Conservation (phyloP, 2,113 vertebrate genomes). For the Charina bottae region DNA sequence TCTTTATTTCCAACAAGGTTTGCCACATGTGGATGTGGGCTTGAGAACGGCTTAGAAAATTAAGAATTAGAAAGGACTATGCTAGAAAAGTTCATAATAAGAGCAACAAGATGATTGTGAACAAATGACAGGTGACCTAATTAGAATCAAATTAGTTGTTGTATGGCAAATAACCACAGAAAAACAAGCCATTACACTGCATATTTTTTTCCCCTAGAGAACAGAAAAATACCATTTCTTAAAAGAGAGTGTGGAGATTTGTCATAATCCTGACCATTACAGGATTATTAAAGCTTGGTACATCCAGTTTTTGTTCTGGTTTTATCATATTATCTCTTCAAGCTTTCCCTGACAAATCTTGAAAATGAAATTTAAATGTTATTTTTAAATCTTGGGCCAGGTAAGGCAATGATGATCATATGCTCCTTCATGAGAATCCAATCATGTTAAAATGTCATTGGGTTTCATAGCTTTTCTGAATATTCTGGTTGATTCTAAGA, state of each 20-base stretch:
- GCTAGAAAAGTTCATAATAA: not conserved
- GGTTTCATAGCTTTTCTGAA: conserved; percentile 27
- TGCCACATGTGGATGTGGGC: not conserved
- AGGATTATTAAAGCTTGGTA: not conserved
- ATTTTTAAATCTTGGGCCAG: not conserved
- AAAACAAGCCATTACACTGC: not conserved
- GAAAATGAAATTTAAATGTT: conserved; percentile 22
- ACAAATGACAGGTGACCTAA: not conserved
- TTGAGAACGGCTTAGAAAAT: not conserved
- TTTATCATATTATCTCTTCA: not conserved
- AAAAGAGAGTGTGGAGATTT: not conserved
- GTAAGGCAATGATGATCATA: not conserved
- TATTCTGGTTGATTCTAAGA: not conserved
- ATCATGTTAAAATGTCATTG: not conserved
- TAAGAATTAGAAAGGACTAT: not conserved
- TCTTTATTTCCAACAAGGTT: not conserved
- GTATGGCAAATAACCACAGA: not conserved
- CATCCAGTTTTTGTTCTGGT: not conserved
- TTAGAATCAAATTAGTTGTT: not conserved
- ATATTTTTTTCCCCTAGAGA: not conserved
- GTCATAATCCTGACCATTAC: not conserved
- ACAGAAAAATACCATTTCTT: not conserved
- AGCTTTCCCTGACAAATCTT: not conserved
- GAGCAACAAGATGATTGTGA: not conserved
- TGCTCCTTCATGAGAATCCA: not conserved